Evolutionary conservation across 2,113 vertebrate species (phyloP), one percentile per base, ranked within the genome.

Genomic region (Mastomys natalensis): DNA sequence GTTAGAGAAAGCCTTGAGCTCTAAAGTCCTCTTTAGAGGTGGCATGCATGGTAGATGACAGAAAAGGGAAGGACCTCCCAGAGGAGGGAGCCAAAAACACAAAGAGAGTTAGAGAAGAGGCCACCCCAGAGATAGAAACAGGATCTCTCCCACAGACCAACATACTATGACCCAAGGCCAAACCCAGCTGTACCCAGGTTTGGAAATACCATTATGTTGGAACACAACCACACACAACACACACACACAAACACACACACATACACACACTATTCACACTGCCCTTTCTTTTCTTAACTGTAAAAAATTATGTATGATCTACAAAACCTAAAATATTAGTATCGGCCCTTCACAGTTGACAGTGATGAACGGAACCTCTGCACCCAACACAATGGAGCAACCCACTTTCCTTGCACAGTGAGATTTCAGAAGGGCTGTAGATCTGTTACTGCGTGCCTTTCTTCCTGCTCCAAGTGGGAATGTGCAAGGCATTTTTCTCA

Each of bases 341-440:
- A 74, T 51, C 74, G 26, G 13, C 21, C 4, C 53, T 91, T 55
- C 62, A 51, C 4, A 10, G 13, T 21, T 77, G 40, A 29, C 37
- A 95, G 34, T 34, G 85, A 62, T 76, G 10, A 78, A 81, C 94
- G 29, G 90, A 78, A 34, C 43, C 11, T 53, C 43, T 76, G 19
- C 3, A 24, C 6, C 17, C 43, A n/a, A 31, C 6, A 12, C 3
- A 31, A 11, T 21, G 29, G 87, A 84, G 48, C 89, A 88, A 48
- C 7, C 10, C 62, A 26, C 70, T 90, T 12, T 1, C 9, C 17
- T 10, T 31, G 0, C 11, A 70, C 19, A 64, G 10, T 10, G 58
- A 40, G 66, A 66, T 45, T 92, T 96, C 94, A 91, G 86, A 92
- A 89, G 9, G 76, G 24, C 77, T 87, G 34, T 58, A 55, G n/a